Evolutionary conservation across 2,797 vertebrate species (phyloP).

Genomic region (Eremophila alpestris): DNA sequence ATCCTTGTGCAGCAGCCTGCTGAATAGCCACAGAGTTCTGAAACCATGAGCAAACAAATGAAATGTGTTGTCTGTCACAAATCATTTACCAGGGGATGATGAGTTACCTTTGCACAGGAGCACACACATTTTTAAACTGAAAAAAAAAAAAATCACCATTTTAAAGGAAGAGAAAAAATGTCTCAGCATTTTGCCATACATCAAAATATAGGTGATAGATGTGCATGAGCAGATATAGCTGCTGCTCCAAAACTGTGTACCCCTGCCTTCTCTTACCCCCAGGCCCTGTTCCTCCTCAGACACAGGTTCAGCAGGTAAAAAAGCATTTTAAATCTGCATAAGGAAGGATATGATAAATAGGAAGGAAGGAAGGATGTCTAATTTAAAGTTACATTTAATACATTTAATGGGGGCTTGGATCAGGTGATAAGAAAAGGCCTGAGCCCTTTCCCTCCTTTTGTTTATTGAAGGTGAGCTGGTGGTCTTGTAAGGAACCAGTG

Average conservation of each 20-base stretch:
- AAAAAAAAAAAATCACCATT: not conserved
- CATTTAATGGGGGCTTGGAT: not conserved
- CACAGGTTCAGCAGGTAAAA: not conserved
- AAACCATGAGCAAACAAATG: not conserved
- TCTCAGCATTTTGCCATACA: not conserved
- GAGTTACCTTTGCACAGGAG: not conserved
- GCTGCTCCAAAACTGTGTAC: not conserved
- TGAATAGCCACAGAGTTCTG: not conserved
- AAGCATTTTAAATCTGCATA: not conserved
- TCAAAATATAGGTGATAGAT: not conserved
- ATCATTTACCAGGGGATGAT: not conserved
- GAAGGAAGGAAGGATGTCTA: not conserved
- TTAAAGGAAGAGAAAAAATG: not conserved
- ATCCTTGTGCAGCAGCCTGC: not conserved
- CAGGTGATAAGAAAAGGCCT: not conserved
- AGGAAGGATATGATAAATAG: not conserved
- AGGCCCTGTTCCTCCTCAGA: not conserved
- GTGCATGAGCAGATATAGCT: not conserved
- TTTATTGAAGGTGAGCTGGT: not conserved
- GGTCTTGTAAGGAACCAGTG: not conserved
- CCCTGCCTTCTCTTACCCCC: fast-evolving
- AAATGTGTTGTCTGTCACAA: not conserved
- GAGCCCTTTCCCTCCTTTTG: not conserved
- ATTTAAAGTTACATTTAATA: not conserved
- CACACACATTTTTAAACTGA: not conserved